Conservation (phyloP, 1,140 invertebrate genomes). For the Orussus abietinus region DNA sequence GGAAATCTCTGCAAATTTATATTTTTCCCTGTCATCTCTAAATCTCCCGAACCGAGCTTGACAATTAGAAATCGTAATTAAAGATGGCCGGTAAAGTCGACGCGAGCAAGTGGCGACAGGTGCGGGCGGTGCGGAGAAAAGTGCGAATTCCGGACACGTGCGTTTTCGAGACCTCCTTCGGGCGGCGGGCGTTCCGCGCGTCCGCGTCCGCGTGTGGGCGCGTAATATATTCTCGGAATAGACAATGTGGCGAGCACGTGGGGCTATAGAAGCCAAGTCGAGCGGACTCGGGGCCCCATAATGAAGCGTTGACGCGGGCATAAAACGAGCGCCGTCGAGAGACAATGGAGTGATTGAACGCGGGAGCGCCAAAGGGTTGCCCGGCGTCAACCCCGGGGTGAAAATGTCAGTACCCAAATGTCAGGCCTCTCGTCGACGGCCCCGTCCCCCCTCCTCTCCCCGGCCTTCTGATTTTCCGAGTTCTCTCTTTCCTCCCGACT, state of each 20-base stretch:
- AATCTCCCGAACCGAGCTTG: too few species aligned
- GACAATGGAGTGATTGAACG: slow-evolving; percentile 51
- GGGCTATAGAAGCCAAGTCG: slow-evolving; percentile 43
- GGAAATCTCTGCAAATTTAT: too few species aligned
- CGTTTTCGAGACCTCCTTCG: too few species aligned
- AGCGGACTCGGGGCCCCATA: slow-evolving; percentile 41
- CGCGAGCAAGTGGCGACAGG: slow-evolving; percentile 1
- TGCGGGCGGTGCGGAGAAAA: neutral
- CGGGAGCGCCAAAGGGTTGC: slow-evolving; percentile 46
- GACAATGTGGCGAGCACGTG: slow-evolving; percentile 47
- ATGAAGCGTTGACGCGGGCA: slow-evolving; percentile 51
- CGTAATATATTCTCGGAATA: slow-evolving; percentile 51
- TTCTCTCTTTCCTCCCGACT: too few species aligned
- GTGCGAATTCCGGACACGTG: too few species aligned
- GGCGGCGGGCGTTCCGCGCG: slow-evolving; percentile 13
- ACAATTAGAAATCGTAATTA: too few species aligned
- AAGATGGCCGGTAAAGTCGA: too few species aligned
- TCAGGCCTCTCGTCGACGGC: slow-evolving; percentile 30
- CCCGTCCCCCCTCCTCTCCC: slow-evolving; percentile 11
- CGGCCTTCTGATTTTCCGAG: too few species aligned
- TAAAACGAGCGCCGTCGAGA: slow-evolving; percentile 46
- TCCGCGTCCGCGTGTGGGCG: slow-evolving; percentile 36
- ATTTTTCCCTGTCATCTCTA: too few species aligned
- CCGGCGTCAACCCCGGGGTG: slow-evolving; percentile 45
- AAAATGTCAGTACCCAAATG: slow-evolving; percentile 48